These are phyloP conservation scores for Echinops telfairi DNA, from an alignment of 2,113 vertebrate species.

Conservation along the genomic window DNA sequence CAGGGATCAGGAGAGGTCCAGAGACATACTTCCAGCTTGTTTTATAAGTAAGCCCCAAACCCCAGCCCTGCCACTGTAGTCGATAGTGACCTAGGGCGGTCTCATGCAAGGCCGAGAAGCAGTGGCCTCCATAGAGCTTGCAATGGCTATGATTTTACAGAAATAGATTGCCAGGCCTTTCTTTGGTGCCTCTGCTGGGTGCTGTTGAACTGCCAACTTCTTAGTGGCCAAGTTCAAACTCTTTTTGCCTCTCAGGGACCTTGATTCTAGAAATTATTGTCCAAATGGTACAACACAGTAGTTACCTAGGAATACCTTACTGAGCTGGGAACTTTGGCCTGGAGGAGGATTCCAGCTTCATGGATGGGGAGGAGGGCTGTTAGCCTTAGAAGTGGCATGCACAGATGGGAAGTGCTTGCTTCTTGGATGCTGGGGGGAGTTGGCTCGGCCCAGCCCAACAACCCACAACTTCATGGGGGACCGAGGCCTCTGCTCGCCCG, in stretches of 20 bases:
- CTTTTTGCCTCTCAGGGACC: background rate
- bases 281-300: background rate
- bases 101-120: background rate
- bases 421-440: background rate
- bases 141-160: background rate
- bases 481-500: fast-evolving
- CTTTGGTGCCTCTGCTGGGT: background rate
- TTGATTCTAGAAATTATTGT: background rate
- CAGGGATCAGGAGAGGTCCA: background rate
- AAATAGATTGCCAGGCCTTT: background rate
- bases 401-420: background rate
- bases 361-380: too few relatives aligned
- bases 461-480: background rate
- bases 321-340: background rate
- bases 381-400: fast-evolving
- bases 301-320: background rate
- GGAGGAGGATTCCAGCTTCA: background rate
- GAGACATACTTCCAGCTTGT: background rate
- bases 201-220: background rate
- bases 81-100: background rate
- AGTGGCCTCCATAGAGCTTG: background rate
- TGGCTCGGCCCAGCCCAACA: fast-evolving
- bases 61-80: background rate
- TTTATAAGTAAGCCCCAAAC: background rate
- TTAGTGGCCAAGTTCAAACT: background rate